phyloP scores from a whole-genome alignment of 1,140 invertebrate genomes.

The Wiebesia pumilae region DNA sequence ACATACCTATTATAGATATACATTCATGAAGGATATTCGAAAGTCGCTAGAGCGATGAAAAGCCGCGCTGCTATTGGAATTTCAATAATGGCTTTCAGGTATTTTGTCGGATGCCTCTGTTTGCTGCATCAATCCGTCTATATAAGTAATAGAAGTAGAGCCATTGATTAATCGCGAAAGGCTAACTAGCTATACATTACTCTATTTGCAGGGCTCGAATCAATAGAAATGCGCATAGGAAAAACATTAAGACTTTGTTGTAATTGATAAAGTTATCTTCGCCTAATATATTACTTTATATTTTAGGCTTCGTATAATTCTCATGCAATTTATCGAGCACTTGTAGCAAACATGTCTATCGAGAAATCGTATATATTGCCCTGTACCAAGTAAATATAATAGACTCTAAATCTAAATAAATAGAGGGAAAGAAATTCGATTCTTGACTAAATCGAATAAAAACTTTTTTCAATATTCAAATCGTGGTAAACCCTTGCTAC shows the following conservation, averaged over 20 bases:
- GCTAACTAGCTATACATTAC: background rate
- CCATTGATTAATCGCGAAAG: background rate
- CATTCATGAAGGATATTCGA: background rate
- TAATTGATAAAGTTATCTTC: no score
- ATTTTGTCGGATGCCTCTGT: background rate
- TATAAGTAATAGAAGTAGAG: background rate
- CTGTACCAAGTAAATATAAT: background rate
- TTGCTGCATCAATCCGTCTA: background rate
- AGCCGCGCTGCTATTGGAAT: conserved; percentile 16
- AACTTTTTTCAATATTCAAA: background rate
- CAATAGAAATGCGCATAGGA: background rate
- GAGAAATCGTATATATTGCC: background rate
- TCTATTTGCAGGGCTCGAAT: background rate
- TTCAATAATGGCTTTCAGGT: conserved; percentile 48
- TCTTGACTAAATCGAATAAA: background rate
- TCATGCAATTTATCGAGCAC: background rate
- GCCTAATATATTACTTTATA: no score
- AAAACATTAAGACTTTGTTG: no score
- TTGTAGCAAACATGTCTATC: background rate
- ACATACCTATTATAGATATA: no score
- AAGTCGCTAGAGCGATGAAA: background rate
- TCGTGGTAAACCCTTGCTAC: background rate
- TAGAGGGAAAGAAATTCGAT: background rate
- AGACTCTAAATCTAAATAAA: background rate
- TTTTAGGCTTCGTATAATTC: background rate